Percentiles rank a stretch among this genome's conserved stretches.
phyloP scores from a whole-genome alignment of 2,797 vertebrate genomes.

The Poecilia gillii region DNA sequence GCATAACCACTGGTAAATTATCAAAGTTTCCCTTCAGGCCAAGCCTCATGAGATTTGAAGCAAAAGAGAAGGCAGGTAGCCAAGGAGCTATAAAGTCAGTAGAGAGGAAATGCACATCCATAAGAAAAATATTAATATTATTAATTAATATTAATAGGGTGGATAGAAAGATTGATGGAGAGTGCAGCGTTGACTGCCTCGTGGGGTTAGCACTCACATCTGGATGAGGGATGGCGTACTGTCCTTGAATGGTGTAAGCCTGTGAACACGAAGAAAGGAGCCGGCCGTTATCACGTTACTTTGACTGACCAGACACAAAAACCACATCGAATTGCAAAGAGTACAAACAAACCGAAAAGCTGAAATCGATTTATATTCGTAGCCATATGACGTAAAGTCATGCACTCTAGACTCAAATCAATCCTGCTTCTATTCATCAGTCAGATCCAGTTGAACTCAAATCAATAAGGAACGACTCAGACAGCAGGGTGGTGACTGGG shows the following conservation, averaged over 20 bases:
- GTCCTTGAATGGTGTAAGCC: constrained; percentile 99
- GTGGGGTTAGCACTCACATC: constrained; percentile 89
- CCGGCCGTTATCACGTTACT: constrained; percentile 15
- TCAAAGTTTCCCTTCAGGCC: constrained; percentile 78
- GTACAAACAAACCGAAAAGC: not conserved
- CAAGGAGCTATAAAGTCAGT: constrained; percentile 73
- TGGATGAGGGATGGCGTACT: constrained; percentile 98
- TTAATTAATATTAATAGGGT: constrained; percentile 92
- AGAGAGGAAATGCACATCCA: constrained; percentile 76
- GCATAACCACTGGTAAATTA: not conserved
- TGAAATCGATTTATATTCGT: constrained; percentile 1
- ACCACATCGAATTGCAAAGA: not conserved
- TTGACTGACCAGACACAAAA: constrained; percentile 3
- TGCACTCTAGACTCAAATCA: constrained; percentile 50
- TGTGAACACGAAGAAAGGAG: constrained; percentile 71
- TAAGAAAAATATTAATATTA: constrained; percentile 88
- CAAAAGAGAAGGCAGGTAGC: constrained; percentile 69
- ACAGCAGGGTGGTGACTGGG: constrained; percentile 45
- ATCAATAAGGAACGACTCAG: constrained; percentile 60
- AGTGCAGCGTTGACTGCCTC: constrained; percentile 48
- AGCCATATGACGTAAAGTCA: constrained; percentile 22
- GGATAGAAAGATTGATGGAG: constrained; percentile 56
- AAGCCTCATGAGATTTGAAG: constrained; percentile 83
- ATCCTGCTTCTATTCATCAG: constrained; percentile 60
- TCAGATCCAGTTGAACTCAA: constrained; percentile 79